Base-by-base conservation (phyloP, 2,113 vertebrate genomes). In the Syngnathus scovelli region DNA sequence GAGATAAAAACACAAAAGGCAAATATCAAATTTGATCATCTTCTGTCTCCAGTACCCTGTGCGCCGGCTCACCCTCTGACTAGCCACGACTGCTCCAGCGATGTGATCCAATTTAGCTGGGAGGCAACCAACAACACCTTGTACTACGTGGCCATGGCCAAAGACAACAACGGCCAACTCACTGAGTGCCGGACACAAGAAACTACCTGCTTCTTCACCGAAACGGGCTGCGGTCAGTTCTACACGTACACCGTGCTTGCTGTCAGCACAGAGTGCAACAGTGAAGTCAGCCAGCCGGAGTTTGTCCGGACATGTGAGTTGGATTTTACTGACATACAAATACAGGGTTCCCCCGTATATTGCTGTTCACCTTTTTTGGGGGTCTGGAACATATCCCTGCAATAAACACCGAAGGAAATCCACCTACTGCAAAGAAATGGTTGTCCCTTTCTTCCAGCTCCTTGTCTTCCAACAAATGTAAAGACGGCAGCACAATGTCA, bases 391-490 rank as follows among this genome's bases (percentile, higher is more conserved):
- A 5, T 18, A 48, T 6, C 46, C 46, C 15, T 48, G 13, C 15
- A 27, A 56, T 23, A 15, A 33, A 56, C 54, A 27, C 15, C 7
- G 11, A 5, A 38, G 27, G 7, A 51, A n/a, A 7, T 46, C 2
- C 7, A 1, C 7, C 5, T 62, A n/a, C 2, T 33, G 3, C 27
- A 33, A 33, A 33, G 3, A 33, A 33, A 3, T 33, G 27, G 27
- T 33, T 33, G 27, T 64, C 23, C 38, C 52, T 36, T 36, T 21
- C 61, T 66, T 67, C 7, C 68, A 93, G 92, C 90, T 51, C 92
- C 92, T 23, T 93, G 92, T 78, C 61, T 80, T 21, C 92, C 92
- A 0, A 72, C 72, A 19, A 90, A 90, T 3, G 13, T 93, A 19
- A n/a, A 0, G 56, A 85, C 88, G 4, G 61, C 11, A 16, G 10